Evolutionary conservation across 1,140 invertebrate species (phyloP), one percentile per base, ranked within the genome.

Genomic region (Drosophila parabipectinata): DNA sequence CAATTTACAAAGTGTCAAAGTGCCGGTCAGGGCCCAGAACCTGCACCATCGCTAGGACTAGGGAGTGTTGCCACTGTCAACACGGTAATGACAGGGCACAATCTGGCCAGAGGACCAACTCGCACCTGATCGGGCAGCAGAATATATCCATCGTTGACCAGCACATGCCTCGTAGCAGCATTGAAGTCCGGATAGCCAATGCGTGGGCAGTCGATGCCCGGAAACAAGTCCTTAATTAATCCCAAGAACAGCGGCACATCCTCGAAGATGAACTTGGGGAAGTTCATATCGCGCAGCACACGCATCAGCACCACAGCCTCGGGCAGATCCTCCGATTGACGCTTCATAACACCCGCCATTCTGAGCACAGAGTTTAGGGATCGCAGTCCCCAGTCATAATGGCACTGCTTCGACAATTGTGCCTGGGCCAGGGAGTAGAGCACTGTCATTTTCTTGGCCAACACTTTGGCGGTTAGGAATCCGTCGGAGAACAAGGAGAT

Each of bases 361-460:
- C 97, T 94, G 4, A 98, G 92, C 4, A 98, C 97, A 0, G 97
- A 96, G 79, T 97, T 98, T 1, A 98, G 91, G 7, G 97, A 97
- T 59, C 97, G 93, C 54, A 98, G 91, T n/a, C 97, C 97, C 94
- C 98, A 98, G 88, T 98, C 97, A 91, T 98, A 98, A 92, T 98
- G 97, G 34, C 95, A 96, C 90, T 98, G 97, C 91, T 98, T 98
- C 5, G 97, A 98, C 34, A 98, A 92, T 89, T 98, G 97, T 79
- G 97, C 96, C 48, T 94, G 93, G 0, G 96, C 96, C 48, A 98
- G 92, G 83, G 96, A 96, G 91, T 98, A 98, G 4, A 98, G 90
- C 4, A 97, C 96, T 0, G 97, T 97, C 96, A 98, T 98, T 87
- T 98, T 98, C 90, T 98, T 98, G 0, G 97, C 97, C 37, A 98